Percentiles rank a stretch among this genome's conserved stretches.
phyloP scores from a whole-genome alignment of 1,140 invertebrate species.

The Proctacanthus coquilletti region DNA sequence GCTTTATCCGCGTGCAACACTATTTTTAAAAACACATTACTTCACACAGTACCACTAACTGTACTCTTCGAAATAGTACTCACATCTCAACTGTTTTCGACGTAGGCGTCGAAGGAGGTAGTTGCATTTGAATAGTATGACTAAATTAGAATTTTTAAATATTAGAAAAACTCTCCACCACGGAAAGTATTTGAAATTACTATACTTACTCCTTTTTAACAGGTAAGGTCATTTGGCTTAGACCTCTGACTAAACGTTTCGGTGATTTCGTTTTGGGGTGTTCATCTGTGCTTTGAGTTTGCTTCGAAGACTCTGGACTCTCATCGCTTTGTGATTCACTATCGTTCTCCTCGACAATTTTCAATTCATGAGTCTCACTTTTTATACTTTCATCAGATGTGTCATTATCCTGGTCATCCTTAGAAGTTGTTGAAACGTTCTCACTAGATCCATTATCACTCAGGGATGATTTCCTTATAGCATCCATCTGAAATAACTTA shows the following conservation, averaged over 20 bases:
- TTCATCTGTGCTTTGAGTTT: background rate
- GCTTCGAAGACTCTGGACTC: too few relatives aligned
- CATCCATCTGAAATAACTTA: conserved; percentile 33
- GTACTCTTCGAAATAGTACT: too few relatives aligned
- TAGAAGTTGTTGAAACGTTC: conserved; percentile 11
- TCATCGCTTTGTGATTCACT: background rate
- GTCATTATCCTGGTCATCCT: conserved; percentile 18
- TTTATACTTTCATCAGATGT: conserved; percentile 8
- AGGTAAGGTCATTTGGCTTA: conserved; percentile 21
- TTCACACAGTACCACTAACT: too few relatives aligned
- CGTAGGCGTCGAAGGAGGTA: too few relatives aligned
- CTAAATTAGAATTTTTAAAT: too few relatives aligned
- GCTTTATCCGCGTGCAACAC: too few relatives aligned
- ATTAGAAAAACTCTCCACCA: background rate
- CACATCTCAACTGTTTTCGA: too few relatives aligned
- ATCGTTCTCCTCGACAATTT: conserved; percentile 8
- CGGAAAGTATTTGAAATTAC: conserved; percentile 6
- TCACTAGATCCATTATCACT: conserved; percentile 8
- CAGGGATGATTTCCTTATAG: conserved; percentile 22
- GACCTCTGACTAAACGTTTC: conserved; percentile 15
- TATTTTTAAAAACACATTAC: too few relatives aligned
- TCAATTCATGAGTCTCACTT: conserved; percentile 4
- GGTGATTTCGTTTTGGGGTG: conserved; percentile 21
- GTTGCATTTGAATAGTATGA: too few relatives aligned
- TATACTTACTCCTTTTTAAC: conserved; percentile 24